Base-by-base conservation (phyloP, 2,797 vertebrate genomes). In the Sebastolobus alascanus region DNA sequence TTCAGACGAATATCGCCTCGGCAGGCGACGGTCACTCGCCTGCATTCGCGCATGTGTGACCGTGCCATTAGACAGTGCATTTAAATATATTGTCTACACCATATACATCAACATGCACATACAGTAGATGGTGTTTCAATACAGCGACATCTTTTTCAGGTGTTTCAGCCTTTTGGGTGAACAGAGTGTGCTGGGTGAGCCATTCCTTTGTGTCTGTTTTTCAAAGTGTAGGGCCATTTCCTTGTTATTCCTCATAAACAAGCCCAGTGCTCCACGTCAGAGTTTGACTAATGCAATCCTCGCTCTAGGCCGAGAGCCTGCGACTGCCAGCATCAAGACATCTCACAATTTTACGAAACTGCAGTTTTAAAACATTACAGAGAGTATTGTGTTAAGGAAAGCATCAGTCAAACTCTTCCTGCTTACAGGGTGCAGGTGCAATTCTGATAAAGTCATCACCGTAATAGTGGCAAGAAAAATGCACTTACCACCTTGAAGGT, bases 401-500 rank as follows among this genome's bases (percentile, higher is more conserved):
- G 84, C 89, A 90, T 91, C 83, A 89, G 89, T 90, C 92, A 93
- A 90, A 90, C 87, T 86, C 86, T 52, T 82, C 52, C 59, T 54
- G 84, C 69, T 82, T 56, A 79, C 54, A 89, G 63, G 84, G 92
- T 91, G 92, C 88, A 74, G 59, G 91, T 91, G 91, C 73, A 74
- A n/a, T 55, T 77, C 37, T 29, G 58, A 73, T 52, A 27, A 29
- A 67, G 75, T 63, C 20, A 73, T 75, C 43, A 58, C 58, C 46
- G 38, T 20, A 60, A 56, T 35, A 76, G 14, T 83, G 76, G 55
- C 68, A 60, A 75, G 43, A 87, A 86, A 88, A 84, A 85, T 67
- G 54, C 87, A 93, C 94, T 95, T 92, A 94, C 94, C 94, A 92
- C 91, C 88, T 86, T 78, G 90, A 70, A 93, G 93, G 87, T 94